A percentile compares a stretch with the other conserved stretches of the same genome.
Conservation (phyloP, 2,888 invertebrate species). For the Nomada flava region DNA sequence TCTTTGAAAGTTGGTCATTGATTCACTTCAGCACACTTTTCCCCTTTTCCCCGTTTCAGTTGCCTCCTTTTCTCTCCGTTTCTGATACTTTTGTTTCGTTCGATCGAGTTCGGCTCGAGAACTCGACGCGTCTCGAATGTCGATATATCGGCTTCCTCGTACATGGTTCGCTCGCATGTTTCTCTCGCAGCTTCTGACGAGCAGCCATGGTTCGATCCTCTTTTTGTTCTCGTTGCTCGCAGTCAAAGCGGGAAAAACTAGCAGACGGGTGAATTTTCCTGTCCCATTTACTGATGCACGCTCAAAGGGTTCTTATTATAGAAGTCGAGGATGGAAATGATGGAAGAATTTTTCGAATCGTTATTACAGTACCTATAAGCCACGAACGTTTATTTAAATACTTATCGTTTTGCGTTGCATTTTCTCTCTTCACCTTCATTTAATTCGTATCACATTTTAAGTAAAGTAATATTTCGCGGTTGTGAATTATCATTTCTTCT, state of each 20-base stretch:
- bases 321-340: not conserved
- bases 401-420: not conserved
- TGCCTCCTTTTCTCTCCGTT: constrained; percentile 33
- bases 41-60: constrained; percentile 9
- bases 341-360: not conserved
- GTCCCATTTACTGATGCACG: constrained; percentile 7
- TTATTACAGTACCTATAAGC: no score
- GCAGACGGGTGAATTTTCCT: constrained; percentile 28
- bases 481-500: no score
- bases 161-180: constrained; percentile 3
- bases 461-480: no score
- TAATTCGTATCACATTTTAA: no score
- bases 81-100: constrained; percentile 53
- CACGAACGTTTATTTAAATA: not conserved
- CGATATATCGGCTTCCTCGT: constrained; percentile 32
- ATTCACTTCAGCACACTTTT: constrained; percentile 54
- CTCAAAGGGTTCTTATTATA: constrained; percentile 12
- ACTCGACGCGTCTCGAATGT: constrained; percentile 21
- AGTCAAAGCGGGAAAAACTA: not conserved
- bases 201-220: constrained; percentile 28
- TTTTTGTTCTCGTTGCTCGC: constrained; percentile 28
- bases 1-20: constrained; percentile 59
- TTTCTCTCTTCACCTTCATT: not conserved
- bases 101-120: constrained; percentile 36
- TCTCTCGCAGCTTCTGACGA: constrained; percentile 26